A percentile compares a stretch with the other conserved stretches of the same genome.
These are phyloP conservation scores for Fratercula arctica DNA, from an alignment of 2,797 vertebrate species.

Conservation along the genomic window DNA sequence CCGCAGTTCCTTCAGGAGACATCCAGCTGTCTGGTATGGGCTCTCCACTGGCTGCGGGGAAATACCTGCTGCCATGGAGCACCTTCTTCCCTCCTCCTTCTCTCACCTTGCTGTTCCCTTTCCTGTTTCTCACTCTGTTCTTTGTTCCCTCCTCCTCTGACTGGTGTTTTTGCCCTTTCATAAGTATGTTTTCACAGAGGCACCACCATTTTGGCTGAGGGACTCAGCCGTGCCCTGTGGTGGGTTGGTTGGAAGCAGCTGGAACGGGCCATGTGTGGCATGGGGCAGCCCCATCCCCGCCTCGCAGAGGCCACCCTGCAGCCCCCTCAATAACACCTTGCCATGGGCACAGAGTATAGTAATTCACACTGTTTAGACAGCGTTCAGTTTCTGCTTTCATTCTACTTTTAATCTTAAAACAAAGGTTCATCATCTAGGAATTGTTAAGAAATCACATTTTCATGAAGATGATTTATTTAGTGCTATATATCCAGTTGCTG, in stretches of 20 bases:
- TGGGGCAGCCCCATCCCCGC: background rate
- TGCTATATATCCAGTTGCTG: background rate
- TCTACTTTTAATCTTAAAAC: background rate
- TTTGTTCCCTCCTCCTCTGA: background rate
- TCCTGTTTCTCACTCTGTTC: background rate
- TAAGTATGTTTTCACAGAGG: background rate
- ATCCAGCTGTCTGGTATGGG: accelerated
- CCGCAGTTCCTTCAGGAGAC: background rate
- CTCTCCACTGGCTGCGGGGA: background rate
- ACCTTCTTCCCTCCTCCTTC: background rate
- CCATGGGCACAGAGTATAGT: background rate
- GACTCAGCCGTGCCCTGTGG: background rate
- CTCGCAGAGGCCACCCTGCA: background rate
- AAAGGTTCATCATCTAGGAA: background rate
- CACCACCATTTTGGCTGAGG: background rate
- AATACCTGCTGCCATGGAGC: accelerated
- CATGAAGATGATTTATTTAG: constrained; percentile 13
- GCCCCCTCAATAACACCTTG: background rate
- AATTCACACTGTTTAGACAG: background rate
- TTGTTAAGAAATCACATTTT: background rate
- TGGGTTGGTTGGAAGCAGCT: background rate
- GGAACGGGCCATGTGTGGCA: background rate
- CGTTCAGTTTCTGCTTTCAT: background rate
- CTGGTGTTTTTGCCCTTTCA: background rate
- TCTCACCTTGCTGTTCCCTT: background rate